Evolutionary conservation across 2,888 invertebrate genomes (phyloP).

Genomic region (Callyntrura sp.): DNA sequence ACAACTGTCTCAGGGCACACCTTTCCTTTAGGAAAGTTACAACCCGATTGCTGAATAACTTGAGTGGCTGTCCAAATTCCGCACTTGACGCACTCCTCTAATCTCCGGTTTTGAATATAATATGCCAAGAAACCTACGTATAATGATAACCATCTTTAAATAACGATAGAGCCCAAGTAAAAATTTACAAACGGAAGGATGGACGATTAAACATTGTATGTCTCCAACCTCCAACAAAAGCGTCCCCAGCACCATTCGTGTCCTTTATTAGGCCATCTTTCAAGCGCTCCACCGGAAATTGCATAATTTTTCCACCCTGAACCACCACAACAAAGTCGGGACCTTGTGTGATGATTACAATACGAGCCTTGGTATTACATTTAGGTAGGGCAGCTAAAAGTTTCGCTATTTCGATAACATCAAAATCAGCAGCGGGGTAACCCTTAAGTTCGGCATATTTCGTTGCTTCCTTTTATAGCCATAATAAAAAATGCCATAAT

Average conservation of each 20-base stretch:
- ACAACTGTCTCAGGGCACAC: constrained; percentile 72
- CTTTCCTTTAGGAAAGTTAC: constrained; percentile 88
- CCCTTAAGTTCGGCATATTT: constrained; percentile 93
- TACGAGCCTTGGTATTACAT: constrained; percentile 90
- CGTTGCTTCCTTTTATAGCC: constrained; percentile 97
- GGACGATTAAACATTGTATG: too few relatives aligned
- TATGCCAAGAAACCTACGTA: constrained; percentile 94
- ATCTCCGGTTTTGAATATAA: constrained; percentile 89
- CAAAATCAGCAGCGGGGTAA: constrained; percentile 90
- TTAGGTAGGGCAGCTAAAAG: constrained; percentile 92
- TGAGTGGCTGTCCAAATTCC: constrained; percentile 95
- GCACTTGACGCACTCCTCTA: constrained; percentile 93
- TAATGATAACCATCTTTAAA: too few relatives aligned
- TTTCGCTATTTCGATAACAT: constrained; percentile 94
- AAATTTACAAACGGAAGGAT: too few relatives aligned
- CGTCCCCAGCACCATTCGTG: constrained; percentile 99
- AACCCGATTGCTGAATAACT: constrained; percentile 96
- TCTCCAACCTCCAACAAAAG: constrained; percentile 98
- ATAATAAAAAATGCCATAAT: too few relatives aligned
- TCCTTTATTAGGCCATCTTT: constrained; percentile 93
- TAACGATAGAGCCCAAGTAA: too few relatives aligned
- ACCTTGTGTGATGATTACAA: constrained; percentile 97
- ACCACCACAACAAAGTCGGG: constrained; percentile 93
- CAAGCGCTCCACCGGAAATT: constrained; percentile 90
- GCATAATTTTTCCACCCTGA: constrained; percentile 84